phyloP scores from a whole-genome alignment of 2,797 vertebrate genomes.

The Sus cebifrons region DNA sequence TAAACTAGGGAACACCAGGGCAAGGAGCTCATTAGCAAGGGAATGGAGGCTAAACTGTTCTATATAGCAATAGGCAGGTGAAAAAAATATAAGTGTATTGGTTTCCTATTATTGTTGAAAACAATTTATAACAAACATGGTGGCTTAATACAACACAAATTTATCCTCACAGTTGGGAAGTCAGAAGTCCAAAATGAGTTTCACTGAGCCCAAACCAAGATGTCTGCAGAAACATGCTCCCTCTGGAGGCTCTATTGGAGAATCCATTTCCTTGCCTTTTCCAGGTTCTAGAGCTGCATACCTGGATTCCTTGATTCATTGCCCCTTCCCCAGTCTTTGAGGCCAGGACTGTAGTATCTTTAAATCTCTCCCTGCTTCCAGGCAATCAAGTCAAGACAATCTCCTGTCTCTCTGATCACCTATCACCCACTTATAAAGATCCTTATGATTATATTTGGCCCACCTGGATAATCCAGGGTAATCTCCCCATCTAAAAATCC shows the following conservation, averaged over 20 bases:
- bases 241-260: neutral
- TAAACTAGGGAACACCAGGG: neutral
- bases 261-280: neutral
- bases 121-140: neutral
- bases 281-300: neutral
- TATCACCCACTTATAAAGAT: neutral
- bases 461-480: neutral
- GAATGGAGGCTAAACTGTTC: neutral
- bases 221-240: fast-evolving
- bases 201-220: neutral
- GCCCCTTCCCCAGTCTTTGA: neutral
- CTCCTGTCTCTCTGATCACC: neutral
- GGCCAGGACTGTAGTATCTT: neutral
- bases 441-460: neutral
- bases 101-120: neutral
- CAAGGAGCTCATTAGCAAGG: neutral
- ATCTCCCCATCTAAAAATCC: neutral
- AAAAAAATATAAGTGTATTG: neutral
- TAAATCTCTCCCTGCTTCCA: neutral
- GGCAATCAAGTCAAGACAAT: neutral
- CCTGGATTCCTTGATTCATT: neutral
- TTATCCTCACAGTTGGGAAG: neutral
- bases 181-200: neutral
- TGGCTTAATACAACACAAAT: neutral
- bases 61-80: neutral